Evolutionary conservation across 1,140 invertebrate species (phyloP).

Genomic region (Idris sp.): DNA sequence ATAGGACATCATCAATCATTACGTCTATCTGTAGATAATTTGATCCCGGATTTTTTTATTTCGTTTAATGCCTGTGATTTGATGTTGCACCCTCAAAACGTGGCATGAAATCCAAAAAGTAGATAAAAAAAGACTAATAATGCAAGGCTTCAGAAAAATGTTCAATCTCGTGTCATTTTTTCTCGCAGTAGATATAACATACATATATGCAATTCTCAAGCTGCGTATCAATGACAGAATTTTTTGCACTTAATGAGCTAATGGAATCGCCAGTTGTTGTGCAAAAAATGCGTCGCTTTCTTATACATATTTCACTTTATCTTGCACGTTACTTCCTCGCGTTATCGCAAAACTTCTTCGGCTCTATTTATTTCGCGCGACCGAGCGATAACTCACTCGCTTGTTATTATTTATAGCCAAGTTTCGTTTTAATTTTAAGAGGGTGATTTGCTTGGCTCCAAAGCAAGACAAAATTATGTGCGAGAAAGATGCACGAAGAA

Average conservation of each 20-base stretch:
- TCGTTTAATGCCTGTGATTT: too few species aligned
- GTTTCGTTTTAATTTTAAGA: conserved; percentile 66
- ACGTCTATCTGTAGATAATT: too few species aligned
- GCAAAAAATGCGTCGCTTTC: conserved; percentile 2
- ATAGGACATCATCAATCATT: too few species aligned
- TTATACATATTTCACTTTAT: conserved; percentile 54
- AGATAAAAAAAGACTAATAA: too few species aligned
- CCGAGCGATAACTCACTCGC: conserved; percentile 68
- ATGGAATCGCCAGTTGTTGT: not conserved
- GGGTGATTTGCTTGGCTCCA: conserved; percentile 24
- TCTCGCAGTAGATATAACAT: too few species aligned
- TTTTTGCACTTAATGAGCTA: conserved; percentile 11
- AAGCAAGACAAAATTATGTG: conserved; percentile 19
- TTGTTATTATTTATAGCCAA: conserved; percentile 75
- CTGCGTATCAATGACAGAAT: too few species aligned
- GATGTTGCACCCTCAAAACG: too few species aligned
- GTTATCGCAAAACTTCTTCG: conserved; percentile 51
- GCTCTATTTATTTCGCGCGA: conserved; percentile 69
- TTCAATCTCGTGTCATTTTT: too few species aligned
- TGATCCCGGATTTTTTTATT: too few species aligned
- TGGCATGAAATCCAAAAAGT: too few species aligned
- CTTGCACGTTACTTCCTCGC: conserved; percentile 26
- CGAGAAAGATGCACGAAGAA: conserved; percentile 40
- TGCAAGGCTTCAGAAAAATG: too few species aligned
- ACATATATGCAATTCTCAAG: too few species aligned